phyloP scores from a whole-genome alignment of 23 tunicate genomes.

The Oikopleura dioica region DNA sequence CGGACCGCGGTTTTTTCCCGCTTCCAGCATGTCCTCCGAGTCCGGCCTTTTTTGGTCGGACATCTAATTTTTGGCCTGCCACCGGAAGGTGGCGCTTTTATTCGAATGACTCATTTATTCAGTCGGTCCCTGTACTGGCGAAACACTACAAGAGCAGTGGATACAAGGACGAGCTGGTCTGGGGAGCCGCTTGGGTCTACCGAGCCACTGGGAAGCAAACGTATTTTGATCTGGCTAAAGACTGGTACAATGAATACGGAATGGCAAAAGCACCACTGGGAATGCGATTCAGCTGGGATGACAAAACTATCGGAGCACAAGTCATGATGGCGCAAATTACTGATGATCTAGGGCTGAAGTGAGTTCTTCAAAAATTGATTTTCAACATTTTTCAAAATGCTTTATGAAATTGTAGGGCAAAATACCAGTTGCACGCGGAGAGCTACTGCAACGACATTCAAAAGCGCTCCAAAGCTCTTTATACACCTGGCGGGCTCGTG shows the following conservation, averaged over 20 bases:
- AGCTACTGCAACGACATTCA: slow-evolving; percentile 25
- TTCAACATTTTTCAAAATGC: not conserved
- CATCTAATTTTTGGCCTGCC: too few species aligned
- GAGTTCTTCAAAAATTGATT: slow-evolving; percentile 8
- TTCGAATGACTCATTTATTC: too few species aligned
- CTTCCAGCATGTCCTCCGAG: too few species aligned
- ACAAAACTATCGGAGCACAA: slow-evolving; percentile 49
- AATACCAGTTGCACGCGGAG: slow-evolving; percentile 2
- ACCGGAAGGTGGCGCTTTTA: too few species aligned
- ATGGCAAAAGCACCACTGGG: slow-evolving; percentile 22
- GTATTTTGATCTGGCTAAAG: slow-evolving; percentile 35
- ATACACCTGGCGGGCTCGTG: slow-evolving; percentile 41
- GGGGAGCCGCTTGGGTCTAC: slow-evolving; percentile 72
- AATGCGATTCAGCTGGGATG: slow-evolving; percentile 69
- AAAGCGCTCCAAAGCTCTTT: slow-evolving; percentile 6
- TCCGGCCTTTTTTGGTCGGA: too few species aligned
- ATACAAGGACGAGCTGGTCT: slow-evolving; percentile 36
- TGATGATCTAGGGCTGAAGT: not conserved
- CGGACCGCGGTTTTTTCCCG: too few species aligned
- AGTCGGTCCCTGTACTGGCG: slow-evolving; percentile 14
- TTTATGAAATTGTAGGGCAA: not conserved
- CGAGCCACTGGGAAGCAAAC: slow-evolving; percentile 52
- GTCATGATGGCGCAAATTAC: slow-evolving; percentile 45
- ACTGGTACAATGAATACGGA: slow-evolving; percentile 36
- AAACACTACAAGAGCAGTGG: slow-evolving; percentile 34